A percentile compares a stretch with the other conserved stretches of the same genome.
phyloP scores from a whole-genome alignment of 2,113 vertebrate species.

The Datnioides undecimradiatus region DNA sequence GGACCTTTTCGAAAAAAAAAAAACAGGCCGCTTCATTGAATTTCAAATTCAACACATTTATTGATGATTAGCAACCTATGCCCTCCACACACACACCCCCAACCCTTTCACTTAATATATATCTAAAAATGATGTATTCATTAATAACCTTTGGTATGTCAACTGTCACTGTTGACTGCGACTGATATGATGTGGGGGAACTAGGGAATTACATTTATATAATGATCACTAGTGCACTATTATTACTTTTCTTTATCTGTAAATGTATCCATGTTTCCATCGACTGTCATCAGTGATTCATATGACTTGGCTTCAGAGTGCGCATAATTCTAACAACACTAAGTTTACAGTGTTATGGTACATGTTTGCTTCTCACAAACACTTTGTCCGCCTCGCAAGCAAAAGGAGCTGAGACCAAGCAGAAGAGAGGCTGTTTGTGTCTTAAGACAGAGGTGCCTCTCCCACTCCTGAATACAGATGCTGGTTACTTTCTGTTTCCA shows the following conservation, averaged over 20 bases:
- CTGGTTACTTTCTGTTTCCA: neutral
- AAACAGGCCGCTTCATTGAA: slow-evolving; percentile 20
- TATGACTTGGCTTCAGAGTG: too few relatives aligned
- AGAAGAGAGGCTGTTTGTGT: neutral
- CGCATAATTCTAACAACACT: too few relatives aligned
- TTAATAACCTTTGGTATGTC: neutral
- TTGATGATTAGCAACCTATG: neutral
- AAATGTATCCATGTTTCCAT: neutral
- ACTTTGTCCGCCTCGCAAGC: neutral
- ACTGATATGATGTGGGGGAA: too few relatives aligned
- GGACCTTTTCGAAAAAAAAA: slow-evolving; percentile 15
- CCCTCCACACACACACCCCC: too few relatives aligned
- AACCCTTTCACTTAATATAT: neutral
- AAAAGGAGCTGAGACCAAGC: neutral
- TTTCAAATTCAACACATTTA: slow-evolving; percentile 4
- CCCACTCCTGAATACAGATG: neutral
- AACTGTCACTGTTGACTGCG: too few relatives aligned
- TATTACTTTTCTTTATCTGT: neutral
- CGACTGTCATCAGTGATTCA: neutral
- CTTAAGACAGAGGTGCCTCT: neutral
- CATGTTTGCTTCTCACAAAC: neutral
- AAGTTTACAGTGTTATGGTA: neutral
- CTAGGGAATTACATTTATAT: neutral
- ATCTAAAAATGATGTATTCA: neutral
- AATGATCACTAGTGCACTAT: too few relatives aligned